These are phyloP conservation scores for Mizuhopecten yessoensis DNA, from an alignment of 1,140 invertebrate species.

Conservation along the genomic window DNA sequence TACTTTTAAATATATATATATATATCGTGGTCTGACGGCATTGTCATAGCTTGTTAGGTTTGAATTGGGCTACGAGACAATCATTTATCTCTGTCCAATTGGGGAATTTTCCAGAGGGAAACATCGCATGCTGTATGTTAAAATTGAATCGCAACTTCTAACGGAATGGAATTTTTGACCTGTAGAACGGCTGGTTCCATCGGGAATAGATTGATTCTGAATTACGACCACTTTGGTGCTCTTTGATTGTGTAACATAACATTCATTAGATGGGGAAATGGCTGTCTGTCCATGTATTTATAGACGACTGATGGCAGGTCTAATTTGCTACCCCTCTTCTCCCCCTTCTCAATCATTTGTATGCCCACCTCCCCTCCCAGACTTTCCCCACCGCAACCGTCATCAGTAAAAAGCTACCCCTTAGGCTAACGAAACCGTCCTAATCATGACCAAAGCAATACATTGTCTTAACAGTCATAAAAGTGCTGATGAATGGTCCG, in stretches of 20 bases:
- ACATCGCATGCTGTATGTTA: neutral
- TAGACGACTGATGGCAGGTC: neutral
- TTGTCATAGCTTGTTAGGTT: neutral
- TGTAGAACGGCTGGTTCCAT: neutral
- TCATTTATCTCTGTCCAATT: neutral
- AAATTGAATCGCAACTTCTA: neutral
- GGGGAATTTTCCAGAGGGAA: neutral
- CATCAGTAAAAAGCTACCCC: neutral
- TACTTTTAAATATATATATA: neutral
- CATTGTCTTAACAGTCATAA: slow-evolving; percentile 14
- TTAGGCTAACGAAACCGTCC: neutral
- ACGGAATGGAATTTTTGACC: neutral
- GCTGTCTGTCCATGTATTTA: slow-evolving; percentile 22
- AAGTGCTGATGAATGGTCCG: slow-evolving; percentile 24
- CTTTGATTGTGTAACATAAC: neutral
- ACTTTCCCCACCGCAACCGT: neutral
- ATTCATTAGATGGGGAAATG: neutral
- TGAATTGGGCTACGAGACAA: neutral
- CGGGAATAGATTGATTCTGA: neutral
- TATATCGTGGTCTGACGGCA: neutral
- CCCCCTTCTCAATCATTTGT: neutral
- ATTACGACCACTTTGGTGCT: neutral
- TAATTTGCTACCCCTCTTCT: too few species aligned
- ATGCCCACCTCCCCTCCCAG: neutral
- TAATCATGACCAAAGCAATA: neutral